Evolutionary conservation across 2,888 invertebrate genomes (phyloP), one percentile per base, ranked within the genome.

Genomic region (Thymelicus lineola): DNA sequence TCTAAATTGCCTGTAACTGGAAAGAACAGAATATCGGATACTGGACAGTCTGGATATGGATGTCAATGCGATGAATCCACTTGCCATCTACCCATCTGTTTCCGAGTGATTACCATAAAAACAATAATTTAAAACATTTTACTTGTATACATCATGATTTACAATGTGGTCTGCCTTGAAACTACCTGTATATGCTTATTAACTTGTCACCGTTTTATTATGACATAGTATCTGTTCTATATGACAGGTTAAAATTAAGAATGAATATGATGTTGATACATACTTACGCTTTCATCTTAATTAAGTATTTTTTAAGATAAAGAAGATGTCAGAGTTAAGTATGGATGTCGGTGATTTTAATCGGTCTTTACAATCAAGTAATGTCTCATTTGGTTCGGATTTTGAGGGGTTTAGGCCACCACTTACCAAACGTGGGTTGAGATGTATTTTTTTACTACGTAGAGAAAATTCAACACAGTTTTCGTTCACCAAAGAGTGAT

Each of bases 201-300:
- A 62, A 62, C 28, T 35, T 48, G 48, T 50, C 48, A 46, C 35
- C 46, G 35, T 46, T 59, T 46, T 46, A 61, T 46, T 61, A 62
- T 62, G 46, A 62, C 35, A 48, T 48, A 62, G n/a, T 62, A 20
- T 50, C 48, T 50, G 48, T 7, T 46, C 28, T 35, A 35, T 28
- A n/a, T 6, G 35, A 15, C 45, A 15, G 28, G 46, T 48, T 62
- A 28, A 46, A 62, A 62, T 48, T 60, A 20, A 35, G 17, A 62
- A 46, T 48, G 6, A 61, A 48, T 20, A 42, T 9, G 15, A 7
- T 17, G 9, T 50, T 15, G 15, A 50, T 50, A 12, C 17, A 50
- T 14, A 50, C 17, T 7, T 50, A 50, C 15, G 17, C 48, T 50
- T 50, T 50, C 17, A 50, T 50, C 48, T 50, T 50, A 50, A 50